Base-by-base conservation (phyloP, 2,113 vertebrate species). In the Heloderma charlesbogerti region DNA sequence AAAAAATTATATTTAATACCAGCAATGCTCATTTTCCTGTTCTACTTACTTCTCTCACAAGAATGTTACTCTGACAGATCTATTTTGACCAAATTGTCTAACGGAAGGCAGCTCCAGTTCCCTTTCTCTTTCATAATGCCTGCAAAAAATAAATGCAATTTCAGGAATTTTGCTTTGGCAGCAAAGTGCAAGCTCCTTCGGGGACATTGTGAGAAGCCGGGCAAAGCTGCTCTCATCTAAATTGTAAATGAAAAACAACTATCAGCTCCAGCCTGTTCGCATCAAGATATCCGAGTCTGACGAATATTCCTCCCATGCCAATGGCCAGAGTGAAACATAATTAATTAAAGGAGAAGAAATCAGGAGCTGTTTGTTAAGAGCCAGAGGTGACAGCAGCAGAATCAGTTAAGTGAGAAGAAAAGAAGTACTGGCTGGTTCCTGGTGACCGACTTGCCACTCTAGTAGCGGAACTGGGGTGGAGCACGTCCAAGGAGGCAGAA, bases 31-130 rank as follows among this genome's bases (percentile, higher is more conserved):
- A 94, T 96, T 97, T 95, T 94, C 89, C 91, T 90, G 91, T n/a
- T 79, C 48, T 93, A 95, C 96, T 92, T 95, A 94, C 96, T 96
- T 95, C 93, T 93, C 93, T 86, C 95, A 95, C 95, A 96, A 92
- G 94, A 94, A 96, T 95, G 95, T 95, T 95, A 96, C 95, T 93
- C 94, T 96, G 96, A 97, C 95, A 96, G 96, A 96, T 97, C 95
- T 96, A 95, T 96, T 97, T 96, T 97, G 97, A 97, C 97, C 90
- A 15, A 97, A 92, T 95, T 96, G 95, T 95, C 96, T 97, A 97
- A 96, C 96, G 96, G 97, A 97, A 96, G 94, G 93, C 92, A 94
- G 87, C 93, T 96, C 95, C 94, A 91, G 89, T 95, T 95, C 96
- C 94, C 96, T 94, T 95, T 96, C 95, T 84, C 93, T 97, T 94